Conservation (phyloP, 1,140 invertebrate genomes). For the Eriocheir sinensis region DNA sequence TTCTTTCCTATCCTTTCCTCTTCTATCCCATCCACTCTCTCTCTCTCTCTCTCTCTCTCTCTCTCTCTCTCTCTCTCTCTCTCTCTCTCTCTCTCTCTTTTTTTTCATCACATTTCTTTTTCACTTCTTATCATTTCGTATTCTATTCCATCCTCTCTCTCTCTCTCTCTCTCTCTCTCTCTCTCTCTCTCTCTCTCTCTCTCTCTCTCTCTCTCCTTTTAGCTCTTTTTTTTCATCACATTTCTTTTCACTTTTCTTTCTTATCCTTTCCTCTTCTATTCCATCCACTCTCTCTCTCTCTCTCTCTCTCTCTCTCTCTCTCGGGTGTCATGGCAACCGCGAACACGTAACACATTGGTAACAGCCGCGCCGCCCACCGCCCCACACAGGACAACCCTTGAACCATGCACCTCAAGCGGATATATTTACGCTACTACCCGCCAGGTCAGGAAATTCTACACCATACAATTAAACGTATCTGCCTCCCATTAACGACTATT, state of each 20-base stretch:
- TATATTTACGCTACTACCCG: slow-evolving; percentile 54
- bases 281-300: no score
- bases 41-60: slow-evolving; percentile 14
- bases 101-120: no score
- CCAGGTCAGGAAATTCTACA: no score
- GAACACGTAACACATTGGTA: background rate
- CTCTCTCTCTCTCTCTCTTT: no score
- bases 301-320: no score
- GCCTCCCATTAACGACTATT: no score
- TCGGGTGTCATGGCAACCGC: background rate
- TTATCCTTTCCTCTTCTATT: no score
- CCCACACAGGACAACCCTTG: background rate
- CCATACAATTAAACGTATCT: no score
- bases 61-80: slow-evolving; percentile 14
- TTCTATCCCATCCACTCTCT: background rate
- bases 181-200: slow-evolving; percentile 25
- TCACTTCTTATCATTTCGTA: no score
- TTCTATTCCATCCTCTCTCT: no score
- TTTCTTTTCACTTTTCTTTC: background rate
- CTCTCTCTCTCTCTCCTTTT: background rate
- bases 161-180: no score
- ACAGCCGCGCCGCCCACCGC: no score
- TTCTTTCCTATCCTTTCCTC: background rate
- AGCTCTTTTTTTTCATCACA: background rate
- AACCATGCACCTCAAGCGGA: slow-evolving; percentile 57